A percentile compares a stretch with the other conserved stretches of the same genome.
phyloP scores from a whole-genome alignment of 2,888 invertebrate genomes.

The Parelbella ahira region DNA sequence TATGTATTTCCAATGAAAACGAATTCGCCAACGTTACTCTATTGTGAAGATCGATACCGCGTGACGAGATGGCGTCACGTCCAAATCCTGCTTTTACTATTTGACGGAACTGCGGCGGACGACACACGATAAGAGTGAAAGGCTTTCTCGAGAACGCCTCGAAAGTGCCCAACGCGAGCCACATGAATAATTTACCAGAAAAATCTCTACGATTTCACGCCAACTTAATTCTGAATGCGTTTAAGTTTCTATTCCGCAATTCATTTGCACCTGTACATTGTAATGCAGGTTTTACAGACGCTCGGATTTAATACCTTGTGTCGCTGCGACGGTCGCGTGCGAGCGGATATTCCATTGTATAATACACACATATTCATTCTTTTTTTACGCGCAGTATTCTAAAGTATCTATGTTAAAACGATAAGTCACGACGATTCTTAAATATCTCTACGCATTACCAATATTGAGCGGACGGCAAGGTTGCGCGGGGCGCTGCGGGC shows the following conservation, averaged over 20 bases:
- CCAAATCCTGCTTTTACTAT: slow-evolving; percentile 26
- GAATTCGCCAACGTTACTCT: neutral
- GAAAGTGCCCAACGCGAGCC: slow-evolving; percentile 73
- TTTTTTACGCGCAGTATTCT: no score
- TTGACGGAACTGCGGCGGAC: slow-evolving; percentile 23
- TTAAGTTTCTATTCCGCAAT: slow-evolving; percentile 73
- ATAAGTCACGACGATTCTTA: no score
- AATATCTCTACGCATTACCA: neutral
- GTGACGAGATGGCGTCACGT: slow-evolving; percentile 20
- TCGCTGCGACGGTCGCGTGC: no score
- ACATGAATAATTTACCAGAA: slow-evolving; percentile 81
- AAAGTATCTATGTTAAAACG: no score
- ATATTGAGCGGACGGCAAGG: slow-evolving; percentile 3
- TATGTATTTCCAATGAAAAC: neutral
- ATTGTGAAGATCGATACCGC: slow-evolving; percentile 9
- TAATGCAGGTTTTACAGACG: slow-evolving; percentile 47
- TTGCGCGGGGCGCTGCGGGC: no score
- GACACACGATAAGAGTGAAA: slow-evolving; percentile 73
- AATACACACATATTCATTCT: no score
- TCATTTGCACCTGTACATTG: slow-evolving; percentile 61
- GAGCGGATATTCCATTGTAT: no score
- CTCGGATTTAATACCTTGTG: no score
- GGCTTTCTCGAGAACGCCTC: slow-evolving; percentile 72
- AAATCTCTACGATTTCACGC: slow-evolving; percentile 79
- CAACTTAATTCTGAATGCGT: slow-evolving; percentile 74